Percentiles rank a stretch among this genome's conserved stretches.
Conservation (phyloP, 2,888 invertebrate genomes). For the Tetragonula carbonaria region DNA sequence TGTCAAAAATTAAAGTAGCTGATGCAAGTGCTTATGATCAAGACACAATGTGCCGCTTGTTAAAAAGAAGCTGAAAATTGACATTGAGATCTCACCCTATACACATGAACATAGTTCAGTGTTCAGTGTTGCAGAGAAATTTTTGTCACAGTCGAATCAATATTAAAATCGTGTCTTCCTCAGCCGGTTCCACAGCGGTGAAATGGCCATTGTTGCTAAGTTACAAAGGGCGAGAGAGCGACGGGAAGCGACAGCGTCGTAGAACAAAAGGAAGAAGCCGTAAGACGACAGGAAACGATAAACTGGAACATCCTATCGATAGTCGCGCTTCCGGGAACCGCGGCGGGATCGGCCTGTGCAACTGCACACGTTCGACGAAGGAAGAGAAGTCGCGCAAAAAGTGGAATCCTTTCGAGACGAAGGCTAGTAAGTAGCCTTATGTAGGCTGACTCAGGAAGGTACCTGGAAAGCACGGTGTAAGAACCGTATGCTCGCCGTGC, state of each 20-base stretch:
- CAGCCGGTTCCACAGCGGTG: too few relatives aligned
- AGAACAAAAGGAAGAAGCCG: conserved; percentile 43
- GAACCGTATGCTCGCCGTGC: conserved; percentile 69
- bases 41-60: too few relatives aligned
- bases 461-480: conserved; percentile 76
- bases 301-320: conserved; percentile 70
- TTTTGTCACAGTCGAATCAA: too few relatives aligned
- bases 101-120: too few relatives aligned
- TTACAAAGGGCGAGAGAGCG: conserved; percentile 21
- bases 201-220: background rate
- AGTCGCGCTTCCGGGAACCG: conserved; percentile 49
- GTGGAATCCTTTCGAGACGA: conserved; percentile 74
- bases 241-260: background rate
- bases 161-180: too few relatives aligned
- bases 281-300: conserved; percentile 70
- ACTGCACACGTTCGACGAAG: conserved; percentile 55
- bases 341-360: conserved; percentile 57
- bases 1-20: too few relatives aligned
- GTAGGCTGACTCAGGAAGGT: conserved; percentile 79
- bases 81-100: too few relatives aligned
- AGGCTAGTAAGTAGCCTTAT: conserved; percentile 78
- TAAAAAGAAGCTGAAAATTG: too few relatives aligned
- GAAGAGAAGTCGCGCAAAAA: conserved; percentile 74
- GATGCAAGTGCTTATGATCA: too few relatives aligned
- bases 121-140: too few relatives aligned